Percentiles rank a stretch among this genome's conserved stretches.
Evolutionary conservation across 2,113 vertebrate genomes (phyloP).

Genomic region (Nothoprocta pentlandii): DNA sequence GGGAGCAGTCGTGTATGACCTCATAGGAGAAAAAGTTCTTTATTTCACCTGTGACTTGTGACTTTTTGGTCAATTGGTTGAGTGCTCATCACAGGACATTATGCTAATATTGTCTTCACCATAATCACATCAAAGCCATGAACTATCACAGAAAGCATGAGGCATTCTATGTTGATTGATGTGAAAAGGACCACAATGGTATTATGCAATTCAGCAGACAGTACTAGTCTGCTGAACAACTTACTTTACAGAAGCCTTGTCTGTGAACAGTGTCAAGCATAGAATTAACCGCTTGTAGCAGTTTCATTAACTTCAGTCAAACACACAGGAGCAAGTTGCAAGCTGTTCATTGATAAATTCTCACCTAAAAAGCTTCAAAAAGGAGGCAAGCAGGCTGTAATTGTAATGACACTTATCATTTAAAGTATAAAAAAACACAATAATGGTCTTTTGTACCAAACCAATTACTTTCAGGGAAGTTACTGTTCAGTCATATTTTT

Average conservation of each 20-base stretch:
- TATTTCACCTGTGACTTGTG: background rate
- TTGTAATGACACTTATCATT: background rate
- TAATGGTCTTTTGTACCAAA: background rate
- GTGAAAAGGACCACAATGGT: background rate
- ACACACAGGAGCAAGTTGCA: background rate
- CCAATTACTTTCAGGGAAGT: accelerated
- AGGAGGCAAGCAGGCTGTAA: background rate
- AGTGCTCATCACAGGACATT: background rate
- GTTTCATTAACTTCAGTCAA: background rate
- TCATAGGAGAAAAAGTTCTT: background rate
- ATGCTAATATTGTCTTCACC: background rate
- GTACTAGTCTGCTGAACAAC: background rate
- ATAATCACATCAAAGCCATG: background rate
- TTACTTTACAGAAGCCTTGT: background rate
- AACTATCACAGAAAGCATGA: background rate
- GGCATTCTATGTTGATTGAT: background rate
- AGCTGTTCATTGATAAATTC: background rate
- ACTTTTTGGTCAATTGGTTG: background rate
- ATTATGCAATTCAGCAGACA: background rate
- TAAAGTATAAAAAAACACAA: background rate
- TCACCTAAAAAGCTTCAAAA: background rate
- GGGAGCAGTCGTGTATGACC: background rate
- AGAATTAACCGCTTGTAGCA: accelerated
- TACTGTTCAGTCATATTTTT: background rate
- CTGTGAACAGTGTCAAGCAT: background rate